Conservation (phyloP, 2,888 invertebrate genomes). For the Graphium colonna region DNA sequence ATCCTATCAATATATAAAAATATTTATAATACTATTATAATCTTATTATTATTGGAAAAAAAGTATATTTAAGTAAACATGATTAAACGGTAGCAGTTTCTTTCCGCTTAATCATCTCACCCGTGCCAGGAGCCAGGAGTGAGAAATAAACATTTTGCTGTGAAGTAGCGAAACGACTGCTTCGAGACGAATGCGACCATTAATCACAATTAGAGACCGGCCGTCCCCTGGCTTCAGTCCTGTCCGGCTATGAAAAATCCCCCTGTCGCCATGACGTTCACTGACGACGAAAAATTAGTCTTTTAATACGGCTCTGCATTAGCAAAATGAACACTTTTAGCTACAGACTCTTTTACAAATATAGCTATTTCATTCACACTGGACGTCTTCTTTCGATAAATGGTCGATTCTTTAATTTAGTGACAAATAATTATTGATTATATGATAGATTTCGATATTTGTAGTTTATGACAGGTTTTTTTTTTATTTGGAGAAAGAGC, state of each 20-base stretch:
- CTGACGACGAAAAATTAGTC: neutral
- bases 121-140: constrained; percentile 40
- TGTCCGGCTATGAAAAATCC: constrained; percentile 18
- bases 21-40: no score
- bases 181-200: constrained; percentile 50
- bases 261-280: constrained; percentile 1
- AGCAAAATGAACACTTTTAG: neutral
- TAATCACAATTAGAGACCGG: constrained; percentile 71
- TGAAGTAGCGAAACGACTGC: constrained; percentile 62
- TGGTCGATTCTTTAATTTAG: no score
- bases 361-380: neutral
- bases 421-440: no score
- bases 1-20: no score
- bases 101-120: constrained; percentile 28
- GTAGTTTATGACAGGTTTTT: no score
- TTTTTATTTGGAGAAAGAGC: no score
- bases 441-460: neutral
- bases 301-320: neutral
- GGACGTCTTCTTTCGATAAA: no score
- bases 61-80: no score
- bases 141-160: constrained; percentile 60
- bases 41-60: no score
- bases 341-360: neutral
- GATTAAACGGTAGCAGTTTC: no score
- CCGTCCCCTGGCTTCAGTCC: constrained; percentile 25